Evolutionary conservation across 2,797 vertebrate genomes (phyloP).

Genomic region (Lindbergichthys nudifrons): DNA sequence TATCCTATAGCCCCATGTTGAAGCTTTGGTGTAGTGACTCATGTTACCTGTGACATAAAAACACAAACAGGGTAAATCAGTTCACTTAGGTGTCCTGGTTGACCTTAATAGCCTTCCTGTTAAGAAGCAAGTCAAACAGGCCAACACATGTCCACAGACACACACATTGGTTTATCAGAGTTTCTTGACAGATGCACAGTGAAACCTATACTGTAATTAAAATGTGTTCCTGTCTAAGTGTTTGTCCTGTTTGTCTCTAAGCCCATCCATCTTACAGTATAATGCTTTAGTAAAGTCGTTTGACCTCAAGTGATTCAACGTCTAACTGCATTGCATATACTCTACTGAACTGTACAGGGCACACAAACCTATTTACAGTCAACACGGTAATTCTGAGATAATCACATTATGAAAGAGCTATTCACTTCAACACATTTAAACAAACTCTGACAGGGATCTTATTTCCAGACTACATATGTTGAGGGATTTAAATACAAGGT

Average conservation of each 20-base stretch:
- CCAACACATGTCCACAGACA: constrained; percentile 14
- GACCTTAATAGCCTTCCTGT: constrained; percentile 59
- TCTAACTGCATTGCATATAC: constrained; percentile 47
- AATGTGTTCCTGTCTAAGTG: constrained; percentile 51
- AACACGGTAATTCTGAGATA: constrained; percentile 73
- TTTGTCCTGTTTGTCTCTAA: constrained; percentile 60
- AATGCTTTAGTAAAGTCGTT: constrained; percentile 66
- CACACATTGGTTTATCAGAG: constrained; percentile 26
- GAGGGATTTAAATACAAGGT: constrained; percentile 79
- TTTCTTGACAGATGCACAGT: constrained; percentile 56
- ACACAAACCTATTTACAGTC: constrained; percentile 69
- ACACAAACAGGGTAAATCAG: constrained; percentile 64
- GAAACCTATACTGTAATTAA: constrained; percentile 69
- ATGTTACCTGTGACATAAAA: constrained; percentile 58
- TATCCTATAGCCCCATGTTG: background rate
- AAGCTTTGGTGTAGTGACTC: background rate
- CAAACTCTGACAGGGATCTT: constrained; percentile 74
- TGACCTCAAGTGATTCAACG: constrained; percentile 64
- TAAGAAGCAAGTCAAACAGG: constrained; percentile 39
- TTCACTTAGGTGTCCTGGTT: constrained; percentile 54
- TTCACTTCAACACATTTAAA: constrained; percentile 73
- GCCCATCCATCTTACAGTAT: constrained; percentile 44
- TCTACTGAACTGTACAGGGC: constrained; percentile 15
- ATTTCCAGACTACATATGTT: constrained; percentile 81
- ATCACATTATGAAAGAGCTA: constrained; percentile 76